Evolutionary conservation across 2,888 invertebrate genomes (phyloP), one percentile per base, ranked within the genome.

Genomic region (Pyrgus malvae): DNA sequence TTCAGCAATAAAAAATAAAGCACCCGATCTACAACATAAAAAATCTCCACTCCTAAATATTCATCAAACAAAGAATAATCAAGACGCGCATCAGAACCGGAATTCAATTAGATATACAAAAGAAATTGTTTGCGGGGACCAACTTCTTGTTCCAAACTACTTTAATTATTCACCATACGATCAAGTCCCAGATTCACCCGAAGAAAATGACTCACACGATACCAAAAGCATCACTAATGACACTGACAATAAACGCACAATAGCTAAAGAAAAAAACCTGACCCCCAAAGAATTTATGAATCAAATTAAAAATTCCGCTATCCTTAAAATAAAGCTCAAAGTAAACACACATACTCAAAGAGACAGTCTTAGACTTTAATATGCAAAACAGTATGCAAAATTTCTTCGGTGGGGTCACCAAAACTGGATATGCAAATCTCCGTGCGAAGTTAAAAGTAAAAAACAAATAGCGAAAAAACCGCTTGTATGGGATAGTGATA

Each of bases 361-460:
- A 80, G 80, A 82, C 77, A 79, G 74, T 79, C 78, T 74, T 72
- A 72, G 70, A 78, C 76, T 80, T 80, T 78, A 78, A 78, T 87
- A 89, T 89, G 87, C 79, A 85, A 89, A 88, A 70, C 66, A 77
- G 69, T 72, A 71, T 74, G 75, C 80, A 78, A 80, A 80, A 71
- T 57, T 69, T 48, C 46, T 56, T 63, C 64, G 59, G 65, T 74
- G 74, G 82, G 82, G 80, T 68, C 75, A 70, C 71, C 70, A 62
- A 68, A 83, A 89, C 90, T 72, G 78, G 90, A 79, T 86, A 89
- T 90, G 90, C 79, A 89, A 90, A 90, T 85, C 82, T 76, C 72
- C 87, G 89, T 89, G 89, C 85, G 89, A 88, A 86, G 85, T 78
- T 76, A 67, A 78, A 80, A 71, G 78, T 73, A 78, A 86, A 87